A percentile compares a stretch with the other conserved stretches of the same genome.
phyloP scores from a whole-genome alignment of 2,888 invertebrate genomes.

The Eucriotettix oculatus region DNA sequence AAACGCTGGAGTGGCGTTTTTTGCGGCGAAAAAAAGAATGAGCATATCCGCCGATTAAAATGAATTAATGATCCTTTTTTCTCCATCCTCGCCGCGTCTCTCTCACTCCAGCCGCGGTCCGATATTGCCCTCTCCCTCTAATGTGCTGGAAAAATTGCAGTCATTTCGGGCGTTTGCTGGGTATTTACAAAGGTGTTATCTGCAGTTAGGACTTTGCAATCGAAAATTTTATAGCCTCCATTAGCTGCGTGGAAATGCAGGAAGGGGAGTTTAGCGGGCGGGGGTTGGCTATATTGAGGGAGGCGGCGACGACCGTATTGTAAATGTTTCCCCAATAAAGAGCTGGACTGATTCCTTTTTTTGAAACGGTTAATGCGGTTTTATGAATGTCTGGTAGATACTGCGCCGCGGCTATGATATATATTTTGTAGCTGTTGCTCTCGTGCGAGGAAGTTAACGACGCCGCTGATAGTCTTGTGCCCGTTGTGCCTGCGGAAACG shows the following conservation, averaged over 20 bases:
- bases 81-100: background rate
- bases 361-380: background rate
- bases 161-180: background rate
- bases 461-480: no score
- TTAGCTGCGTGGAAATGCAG: conserved; percentile 1
- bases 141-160: background rate
- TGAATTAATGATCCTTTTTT: conserved; percentile 7
- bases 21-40: conserved; percentile 1
- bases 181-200: conserved; percentile 1
- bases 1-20: background rate
- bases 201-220: background rate
- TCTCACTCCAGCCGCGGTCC: background rate
- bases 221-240: conserved; percentile 1
- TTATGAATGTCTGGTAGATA: background rate
- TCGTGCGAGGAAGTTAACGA: no score
- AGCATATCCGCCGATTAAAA: conserved; percentile 8
- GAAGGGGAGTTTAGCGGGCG: conserved; percentile 7
- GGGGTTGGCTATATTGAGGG: background rate
- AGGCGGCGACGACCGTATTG: background rate
- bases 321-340: background rate
- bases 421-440: no score
- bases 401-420: background rate
- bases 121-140: background rate
- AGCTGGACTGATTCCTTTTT: background rate
- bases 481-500: no score